Base-by-base conservation (phyloP, 2,888 invertebrate species). In the Merodon equestris region DNA sequence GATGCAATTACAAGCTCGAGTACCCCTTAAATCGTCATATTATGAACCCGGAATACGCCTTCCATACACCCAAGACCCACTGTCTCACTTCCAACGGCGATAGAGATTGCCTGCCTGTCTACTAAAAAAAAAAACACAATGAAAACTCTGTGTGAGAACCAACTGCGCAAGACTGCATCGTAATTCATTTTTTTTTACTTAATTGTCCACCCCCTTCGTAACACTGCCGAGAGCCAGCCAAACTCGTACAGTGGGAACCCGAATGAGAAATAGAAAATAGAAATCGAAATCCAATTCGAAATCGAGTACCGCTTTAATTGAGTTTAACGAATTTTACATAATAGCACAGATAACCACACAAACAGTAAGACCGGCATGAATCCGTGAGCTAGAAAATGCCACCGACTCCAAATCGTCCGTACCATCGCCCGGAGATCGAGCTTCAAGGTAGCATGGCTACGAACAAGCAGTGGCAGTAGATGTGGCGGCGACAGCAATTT, bases 1-100 rank as follows among this genome's bases (percentile, higher is more conserved):
- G 56, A 67, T 61, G 66, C 66, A 72, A 77, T 77, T 77, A 72
- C 50, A 77, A 61, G 76, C 76, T 51, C 54, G 66, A 48, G 66
- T 57, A 42, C 40, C 36, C 19, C 58, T 34, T 13, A 34, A 64
- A 51, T 58, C 53, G 54, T 50, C 54, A 10, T 47, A 19, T 48
- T 17, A 36, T 51, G 57, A 72, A 58, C 58, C 66, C 67, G 57
- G 67, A 68, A 68, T 57, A 12, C 40, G 57, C 45, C 54, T 48
- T 36, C 17, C 14, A 15, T 44, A 13, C 1, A 10, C 27, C n/a
- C 27, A 7, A 27, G 27, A 27, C 27, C 27, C 27, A 27, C 7
- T 27, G 27, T 27, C 27, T 4, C 7, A 27, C 27, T 27, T 27
- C 27, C 27, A 27, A 27, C 3, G 2, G 7, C 27, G 7, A 1